Evolutionary conservation across 2,113 vertebrate species (phyloP), one percentile per base, ranked within the genome.

Genomic region (Oreochromis spilurus): DNA sequence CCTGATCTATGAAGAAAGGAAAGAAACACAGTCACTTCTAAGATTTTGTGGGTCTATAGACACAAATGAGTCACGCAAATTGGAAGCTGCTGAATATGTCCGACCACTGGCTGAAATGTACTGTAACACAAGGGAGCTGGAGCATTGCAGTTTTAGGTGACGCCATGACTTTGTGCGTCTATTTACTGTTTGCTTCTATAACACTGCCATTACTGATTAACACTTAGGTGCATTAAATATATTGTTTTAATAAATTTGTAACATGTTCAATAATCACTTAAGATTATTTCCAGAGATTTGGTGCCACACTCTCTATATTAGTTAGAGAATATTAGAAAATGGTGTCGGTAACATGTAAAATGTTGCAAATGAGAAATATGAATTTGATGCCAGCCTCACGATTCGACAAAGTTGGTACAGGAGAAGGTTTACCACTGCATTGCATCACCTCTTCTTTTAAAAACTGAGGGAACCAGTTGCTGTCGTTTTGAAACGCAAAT

Each of bases 31-130:
- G 45, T 19, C 45, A 45, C 13, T 72, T 72, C 40, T 52, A 26
- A 77, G 72, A 34, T 48, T 77, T 50, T 77, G 72, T 77, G 45
- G 45, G 72, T 50, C 45, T 52, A 29, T n/a, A 77, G 26, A 13
- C 26, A 52, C 72, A 77, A 52, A 77, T 19, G 26, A 77, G 26
- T 52, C 45, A 77, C 11, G 3, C 48, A 77, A 34, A n/a, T 19
- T 52, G 45, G 10, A 52, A 52, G 72, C 29, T 77, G 72, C 45
- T n/a, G 29, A 77, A 52, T 77, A 77, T 48, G 26, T 52, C 6
- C 0, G 17, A 50, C 72, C 17, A 9, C 17, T 77, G 26, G 10
- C 72, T 77, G 72, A 31, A 52, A 77, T n/a, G 10, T 50, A 67
- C 10, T 38, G 34, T 67, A 77, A 77, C 43, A n/a, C 14, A 50